Evolutionary conservation across 2,113 vertebrate genomes (phyloP).

Genomic region (Glaucomys volans): DNA sequence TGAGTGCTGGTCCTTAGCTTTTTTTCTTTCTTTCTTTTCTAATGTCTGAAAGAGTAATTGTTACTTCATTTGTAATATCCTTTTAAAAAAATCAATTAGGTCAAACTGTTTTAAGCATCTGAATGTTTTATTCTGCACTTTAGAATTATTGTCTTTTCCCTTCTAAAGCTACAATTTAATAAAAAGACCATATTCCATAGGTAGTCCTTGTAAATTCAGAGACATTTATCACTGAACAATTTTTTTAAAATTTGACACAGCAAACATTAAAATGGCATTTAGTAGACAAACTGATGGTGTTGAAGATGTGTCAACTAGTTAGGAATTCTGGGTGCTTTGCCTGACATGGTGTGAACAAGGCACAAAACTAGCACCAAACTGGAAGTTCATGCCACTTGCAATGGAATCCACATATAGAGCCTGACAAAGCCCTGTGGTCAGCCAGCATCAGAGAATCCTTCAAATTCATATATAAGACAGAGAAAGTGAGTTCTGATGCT

Average conservation of each 20-base stretch:
- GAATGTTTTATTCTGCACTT: neutral
- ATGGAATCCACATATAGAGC: neutral
- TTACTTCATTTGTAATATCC: neutral
- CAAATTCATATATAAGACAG: neutral
- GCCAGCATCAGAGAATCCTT: neutral
- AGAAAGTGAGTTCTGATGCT: neutral
- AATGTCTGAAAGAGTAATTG: neutral
- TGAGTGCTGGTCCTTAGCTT: neutral
- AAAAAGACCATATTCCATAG: neutral
- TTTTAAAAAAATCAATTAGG: neutral
- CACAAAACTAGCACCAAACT: neutral
- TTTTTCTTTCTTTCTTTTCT: neutral
- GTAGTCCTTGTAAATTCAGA: neutral
- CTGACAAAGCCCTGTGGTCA: neutral
- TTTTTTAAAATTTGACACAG: neutral
- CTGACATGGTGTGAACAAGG: neutral
- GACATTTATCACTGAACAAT: neutral
- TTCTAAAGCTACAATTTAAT: neutral
- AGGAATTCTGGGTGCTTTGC: neutral
- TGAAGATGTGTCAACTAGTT: neutral
- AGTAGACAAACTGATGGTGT: neutral
- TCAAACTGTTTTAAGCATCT: neutral
- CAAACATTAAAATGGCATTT: neutral
- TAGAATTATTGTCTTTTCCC: neutral
- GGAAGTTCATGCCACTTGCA: neutral